Percentiles rank a stretch among this genome's conserved stretches.
phyloP scores from a whole-genome alignment of 2,113 vertebrate species.

The Manacus vitellinus region DNA sequence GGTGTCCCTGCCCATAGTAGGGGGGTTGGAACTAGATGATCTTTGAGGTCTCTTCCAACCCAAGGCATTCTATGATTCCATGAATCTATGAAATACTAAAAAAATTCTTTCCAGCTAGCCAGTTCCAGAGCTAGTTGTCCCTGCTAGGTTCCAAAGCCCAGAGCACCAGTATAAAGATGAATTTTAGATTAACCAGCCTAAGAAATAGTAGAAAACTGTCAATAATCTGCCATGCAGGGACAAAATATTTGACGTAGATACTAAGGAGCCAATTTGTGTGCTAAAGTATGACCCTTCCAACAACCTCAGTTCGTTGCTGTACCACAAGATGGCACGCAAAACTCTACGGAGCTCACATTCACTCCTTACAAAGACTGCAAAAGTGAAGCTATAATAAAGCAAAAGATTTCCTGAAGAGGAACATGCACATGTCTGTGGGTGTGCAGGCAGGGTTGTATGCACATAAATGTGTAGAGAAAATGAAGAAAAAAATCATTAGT shows the following conservation, averaged over 20 bases:
- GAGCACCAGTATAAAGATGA: background rate
- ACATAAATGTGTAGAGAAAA: background rate
- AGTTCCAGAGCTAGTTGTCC: background rate
- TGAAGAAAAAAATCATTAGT: background rate
- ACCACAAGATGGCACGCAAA: conserved; percentile 1
- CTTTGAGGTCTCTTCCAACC: background rate
- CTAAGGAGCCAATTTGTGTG: background rate
- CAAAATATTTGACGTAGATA: background rate
- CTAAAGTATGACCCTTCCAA: background rate
- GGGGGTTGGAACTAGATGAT: background rate
- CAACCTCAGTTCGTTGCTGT: background rate
- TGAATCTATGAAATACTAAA: background rate
- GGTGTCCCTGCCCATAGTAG: background rate
- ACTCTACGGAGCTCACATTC: background rate
- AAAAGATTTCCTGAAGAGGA: background rate
- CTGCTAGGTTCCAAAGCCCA: background rate
- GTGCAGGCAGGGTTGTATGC: background rate
- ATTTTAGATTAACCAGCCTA: background rate
- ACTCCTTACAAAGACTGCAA: background rate
- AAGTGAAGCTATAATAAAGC: background rate
- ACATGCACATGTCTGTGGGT: too few relatives aligned
- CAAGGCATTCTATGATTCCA: background rate
- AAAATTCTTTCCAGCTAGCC: background rate
- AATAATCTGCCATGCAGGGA: background rate
- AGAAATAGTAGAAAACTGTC: background rate